Percentiles rank a stretch among this genome's conserved stretches.
phyloP scores from a whole-genome alignment of 1,140 invertebrate genomes.

The Scaptomyza graminum region DNA sequence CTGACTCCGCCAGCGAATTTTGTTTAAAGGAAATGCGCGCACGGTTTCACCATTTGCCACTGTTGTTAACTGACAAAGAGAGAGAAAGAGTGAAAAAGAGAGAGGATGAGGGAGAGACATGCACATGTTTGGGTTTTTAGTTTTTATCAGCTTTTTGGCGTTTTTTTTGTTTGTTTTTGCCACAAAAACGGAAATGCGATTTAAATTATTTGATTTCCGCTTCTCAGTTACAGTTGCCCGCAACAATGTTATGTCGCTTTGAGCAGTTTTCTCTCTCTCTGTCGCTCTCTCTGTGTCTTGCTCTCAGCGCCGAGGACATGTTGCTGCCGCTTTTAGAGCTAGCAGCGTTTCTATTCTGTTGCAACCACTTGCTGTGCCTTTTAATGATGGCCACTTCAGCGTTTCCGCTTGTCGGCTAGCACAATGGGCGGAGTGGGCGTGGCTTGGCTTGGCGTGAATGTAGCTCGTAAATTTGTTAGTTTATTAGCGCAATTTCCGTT shows the following conservation, averaged over 20 bases:
- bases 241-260: conserved; percentile 14
- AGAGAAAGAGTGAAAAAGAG: background rate
- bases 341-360: conserved; percentile 29
- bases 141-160: conserved; percentile 63
- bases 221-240: conserved; percentile 39
- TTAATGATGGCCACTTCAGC: conserved; percentile 78
- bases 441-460: conserved; percentile 56
- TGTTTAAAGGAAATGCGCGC: conserved; percentile 42
- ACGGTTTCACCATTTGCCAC: conserved; percentile 47
- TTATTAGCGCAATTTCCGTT: conserved; percentile 83
- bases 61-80: conserved; percentile 18
- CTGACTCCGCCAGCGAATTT: conserved; percentile 32
- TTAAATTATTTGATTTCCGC: conserved; percentile 82
- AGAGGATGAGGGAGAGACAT: background rate
- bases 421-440: background rate
- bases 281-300: conserved; percentile 5
- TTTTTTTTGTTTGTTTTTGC: conserved; percentile 58
- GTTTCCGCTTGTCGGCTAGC: conserved; percentile 54
- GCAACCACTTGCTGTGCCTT: conserved; percentile 52
- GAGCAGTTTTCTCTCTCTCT: background rate
- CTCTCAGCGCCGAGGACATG: conserved; percentile 28
- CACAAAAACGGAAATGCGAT: conserved; percentile 77
- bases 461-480: conserved; percentile 82
- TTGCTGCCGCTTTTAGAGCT: conserved; percentile 11
- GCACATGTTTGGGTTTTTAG: conserved; percentile 47